phyloP scores from a whole-genome alignment of 2,113 vertebrate genomes.

The Steatornis caripensis region DNA sequence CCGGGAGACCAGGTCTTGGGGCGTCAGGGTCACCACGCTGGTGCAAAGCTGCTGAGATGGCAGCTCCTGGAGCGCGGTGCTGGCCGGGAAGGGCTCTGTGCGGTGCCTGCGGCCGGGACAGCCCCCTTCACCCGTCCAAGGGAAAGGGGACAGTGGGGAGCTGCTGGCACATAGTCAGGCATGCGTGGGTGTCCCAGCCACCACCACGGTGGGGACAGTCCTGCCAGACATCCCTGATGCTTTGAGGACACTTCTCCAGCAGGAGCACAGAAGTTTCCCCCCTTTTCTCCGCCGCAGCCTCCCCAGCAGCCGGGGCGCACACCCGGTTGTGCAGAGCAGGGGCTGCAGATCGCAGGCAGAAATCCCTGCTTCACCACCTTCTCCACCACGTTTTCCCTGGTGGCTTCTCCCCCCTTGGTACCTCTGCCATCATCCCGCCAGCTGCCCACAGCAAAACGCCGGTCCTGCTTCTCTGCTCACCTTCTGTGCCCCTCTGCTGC shows the following conservation, averaged over 20 bases:
- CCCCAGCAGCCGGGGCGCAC: rapidly evolving
- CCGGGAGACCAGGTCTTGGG: neutral
- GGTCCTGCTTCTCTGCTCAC: neutral
- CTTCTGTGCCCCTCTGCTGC: rapidly evolving
- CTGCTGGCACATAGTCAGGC: neutral
- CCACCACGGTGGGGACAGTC: rapidly evolving
- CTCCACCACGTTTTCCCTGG: neutral
- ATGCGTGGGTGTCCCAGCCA: neutral
- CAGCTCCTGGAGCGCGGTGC: rapidly evolving
- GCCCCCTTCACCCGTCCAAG: neutral
- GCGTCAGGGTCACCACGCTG: neutral
- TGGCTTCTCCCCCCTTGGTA: neutral
- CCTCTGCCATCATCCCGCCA: neutral
- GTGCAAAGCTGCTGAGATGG: neutral
- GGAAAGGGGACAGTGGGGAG: neutral
- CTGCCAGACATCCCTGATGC: neutral
- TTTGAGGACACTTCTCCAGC: neutral
- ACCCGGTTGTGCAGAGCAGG: rapidly evolving
- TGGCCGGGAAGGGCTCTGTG: neutral
- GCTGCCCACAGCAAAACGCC: neutral
- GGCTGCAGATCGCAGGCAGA: neutral
- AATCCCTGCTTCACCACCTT: neutral
- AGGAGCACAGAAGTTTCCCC: neutral
- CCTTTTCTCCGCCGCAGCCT: neutral
- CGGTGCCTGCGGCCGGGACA: neutral